phyloP scores from a whole-genome alignment of 2,888 invertebrate species.

The Phymatocera aterrima region DNA sequence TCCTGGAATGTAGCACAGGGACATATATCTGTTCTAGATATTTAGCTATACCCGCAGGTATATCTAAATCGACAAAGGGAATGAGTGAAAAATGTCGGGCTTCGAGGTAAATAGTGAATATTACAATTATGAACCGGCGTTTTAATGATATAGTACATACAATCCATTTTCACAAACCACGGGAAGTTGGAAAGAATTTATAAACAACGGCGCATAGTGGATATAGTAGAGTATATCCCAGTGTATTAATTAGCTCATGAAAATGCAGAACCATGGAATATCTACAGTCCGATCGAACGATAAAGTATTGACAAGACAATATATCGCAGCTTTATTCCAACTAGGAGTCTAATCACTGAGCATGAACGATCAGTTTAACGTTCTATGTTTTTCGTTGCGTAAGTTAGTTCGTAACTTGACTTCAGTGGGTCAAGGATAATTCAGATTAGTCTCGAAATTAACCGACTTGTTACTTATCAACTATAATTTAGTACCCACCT shows the following conservation, averaged over 20 bases:
- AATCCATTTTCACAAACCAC: too few species aligned
- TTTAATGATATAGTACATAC: too few species aligned
- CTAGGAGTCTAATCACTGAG: not conserved
- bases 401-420: not conserved
- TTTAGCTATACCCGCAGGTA: not conserved
- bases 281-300: not conserved
- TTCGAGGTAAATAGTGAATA: too few species aligned
- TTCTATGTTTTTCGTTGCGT: not conserved
- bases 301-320: not conserved
- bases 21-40: too few species aligned
- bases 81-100: not conserved
- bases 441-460: not conserved
- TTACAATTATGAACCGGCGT: too few species aligned
- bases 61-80: not conserved
- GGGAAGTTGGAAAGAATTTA: too few species aligned
- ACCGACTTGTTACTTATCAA: not conserved
- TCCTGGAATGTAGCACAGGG: constrained; percentile 23
- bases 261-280: not conserved
- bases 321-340: too few species aligned
- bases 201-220: too few species aligned
- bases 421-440: constrained; percentile 23
- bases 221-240: too few species aligned
- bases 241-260: too few species aligned
- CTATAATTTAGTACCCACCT: not conserved
- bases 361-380: not conserved